Conservation (phyloP, 2,113 vertebrate species). For the Crotalus tigris region DNA sequence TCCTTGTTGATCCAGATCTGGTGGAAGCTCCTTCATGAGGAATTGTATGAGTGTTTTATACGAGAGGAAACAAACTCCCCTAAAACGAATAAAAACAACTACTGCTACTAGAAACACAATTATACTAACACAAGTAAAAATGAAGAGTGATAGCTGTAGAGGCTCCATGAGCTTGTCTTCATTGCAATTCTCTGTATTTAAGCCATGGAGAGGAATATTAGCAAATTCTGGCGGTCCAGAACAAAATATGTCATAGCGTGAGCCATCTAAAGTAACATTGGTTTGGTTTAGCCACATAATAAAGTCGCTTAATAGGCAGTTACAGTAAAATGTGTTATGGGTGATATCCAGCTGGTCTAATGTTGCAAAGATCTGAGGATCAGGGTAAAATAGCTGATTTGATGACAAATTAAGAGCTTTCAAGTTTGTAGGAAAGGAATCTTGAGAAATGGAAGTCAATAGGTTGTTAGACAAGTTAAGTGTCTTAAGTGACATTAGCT, state of each 20-base stretch:
- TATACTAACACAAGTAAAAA: conserved; percentile 51
- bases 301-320: conserved; percentile 74
- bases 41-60: conserved; percentile 68
- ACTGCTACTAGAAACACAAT: conserved; percentile 30
- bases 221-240: conserved; percentile 65
- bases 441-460: conserved; percentile 68
- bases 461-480: conserved; percentile 80
- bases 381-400: conserved; percentile 79
- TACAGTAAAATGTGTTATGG: conserved; percentile 79
- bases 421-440: conserved; percentile 74
- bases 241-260: conserved; percentile 64
- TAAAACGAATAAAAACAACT: conserved; percentile 61
- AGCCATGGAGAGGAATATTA: conserved; percentile 49
- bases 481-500: conserved; percentile 68
- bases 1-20: background rate
- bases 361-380: conserved; percentile 71
- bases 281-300: conserved; percentile 78
- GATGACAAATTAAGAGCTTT: conserved; percentile 69
- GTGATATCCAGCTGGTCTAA: conserved; percentile 69
- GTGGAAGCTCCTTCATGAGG: conserved; percentile 48
- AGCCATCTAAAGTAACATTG: conserved; percentile 61
- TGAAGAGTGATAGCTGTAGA: conserved; percentile 71
- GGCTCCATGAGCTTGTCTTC: conserved; percentile 66
- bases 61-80: conserved; percentile 73
- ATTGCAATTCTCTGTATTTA: conserved; percentile 49